Evolutionary conservation across 2,113 vertebrate species (phyloP).

Genomic region (Poeciliopsis turrubarensis): DNA sequence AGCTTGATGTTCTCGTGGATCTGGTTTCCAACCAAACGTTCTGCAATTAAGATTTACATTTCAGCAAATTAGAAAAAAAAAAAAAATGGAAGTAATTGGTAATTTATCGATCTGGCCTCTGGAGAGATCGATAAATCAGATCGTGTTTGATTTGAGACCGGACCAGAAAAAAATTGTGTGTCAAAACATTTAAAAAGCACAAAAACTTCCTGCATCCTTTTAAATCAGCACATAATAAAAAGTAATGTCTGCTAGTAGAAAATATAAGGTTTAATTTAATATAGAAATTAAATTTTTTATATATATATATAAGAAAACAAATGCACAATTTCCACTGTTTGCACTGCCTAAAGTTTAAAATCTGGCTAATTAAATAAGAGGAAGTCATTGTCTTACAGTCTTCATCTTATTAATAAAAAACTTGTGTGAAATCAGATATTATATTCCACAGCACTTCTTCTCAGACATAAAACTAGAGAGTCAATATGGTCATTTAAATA

Average conservation of each 20-base stretch:
- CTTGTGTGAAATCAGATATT: no score
- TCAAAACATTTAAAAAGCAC: not conserved
- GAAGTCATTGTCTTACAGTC: no score
- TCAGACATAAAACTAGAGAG: no score
- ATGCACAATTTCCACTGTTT: not conserved
- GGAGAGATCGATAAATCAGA: no score
- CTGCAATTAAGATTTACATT: not conserved
- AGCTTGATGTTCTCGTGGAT: slow-evolving; percentile 1
- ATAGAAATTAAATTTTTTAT: no score
- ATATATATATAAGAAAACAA: no score
- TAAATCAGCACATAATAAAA: slow-evolving; percentile 5
- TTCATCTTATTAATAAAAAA: no score
- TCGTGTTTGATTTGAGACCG: slow-evolving; percentile 32
- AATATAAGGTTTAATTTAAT: no score
- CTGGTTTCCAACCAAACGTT: slow-evolving; percentile 28
- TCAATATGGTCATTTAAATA: no score
- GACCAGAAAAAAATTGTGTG: slow-evolving; percentile 24
- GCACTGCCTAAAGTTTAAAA: not conserved
- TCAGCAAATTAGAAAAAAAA: not conserved
- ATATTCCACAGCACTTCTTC: no score
- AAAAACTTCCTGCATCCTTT: slow-evolving; percentile 30
- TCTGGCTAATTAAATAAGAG: no score
- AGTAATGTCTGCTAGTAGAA: not conserved
- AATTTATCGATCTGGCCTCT: not conserved
- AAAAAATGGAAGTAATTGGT: not conserved